Base-by-base conservation (phyloP, 2,797 vertebrate species). In the Cirrhinus molitorella region DNA sequence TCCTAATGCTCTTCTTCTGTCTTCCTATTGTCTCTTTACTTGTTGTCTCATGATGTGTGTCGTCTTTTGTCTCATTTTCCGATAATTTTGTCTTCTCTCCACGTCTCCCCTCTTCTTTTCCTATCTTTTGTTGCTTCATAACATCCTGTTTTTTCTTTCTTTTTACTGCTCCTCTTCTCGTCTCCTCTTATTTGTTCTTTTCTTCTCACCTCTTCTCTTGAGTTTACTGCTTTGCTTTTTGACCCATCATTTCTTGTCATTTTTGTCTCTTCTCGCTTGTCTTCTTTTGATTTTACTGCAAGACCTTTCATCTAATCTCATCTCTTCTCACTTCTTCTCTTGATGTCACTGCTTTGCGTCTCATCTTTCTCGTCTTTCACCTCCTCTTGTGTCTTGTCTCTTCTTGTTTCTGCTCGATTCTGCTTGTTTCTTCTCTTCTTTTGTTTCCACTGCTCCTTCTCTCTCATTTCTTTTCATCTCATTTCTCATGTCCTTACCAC, bases 191-290 rank as follows among this genome's bases (percentile, higher is more conserved):
- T 55, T n/a, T 55, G 1, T 10, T 10, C 21, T 55, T 55, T 17
- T 49, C 19, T 53, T 8, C 51, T 55, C 53, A 55, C 9, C n/a
- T 49, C n/a, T 23, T 88, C 88, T 90, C 90, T 66, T 10, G 16
- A 90, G 83, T 82, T 76, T 28, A 47, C 14, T 25, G 3, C 8
- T 17, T 70, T 1, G 7, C 23, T 21, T 66, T 19, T 37, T 9
- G 11, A 9, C 34, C 40, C 5, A 11, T 45, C 72, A 34, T 74
- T 14, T n/a, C 2, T 11, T 43, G 3, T 72, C 4, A 11, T 19
- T 17, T 9, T 21, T n/a, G 4, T 28, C 57, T 47, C 25, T 74
- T 74, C 21, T 19, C 21, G 75, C 40, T 71, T 2, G n/a, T 67
- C n/a, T 85, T 83, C 84, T 80, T 86, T 43, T 43, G 21, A n/a